A percentile compares a stretch with the other conserved stretches of the same genome.
Conservation (phyloP, 2,888 invertebrate species). For the Panzeria rudis region DNA sequence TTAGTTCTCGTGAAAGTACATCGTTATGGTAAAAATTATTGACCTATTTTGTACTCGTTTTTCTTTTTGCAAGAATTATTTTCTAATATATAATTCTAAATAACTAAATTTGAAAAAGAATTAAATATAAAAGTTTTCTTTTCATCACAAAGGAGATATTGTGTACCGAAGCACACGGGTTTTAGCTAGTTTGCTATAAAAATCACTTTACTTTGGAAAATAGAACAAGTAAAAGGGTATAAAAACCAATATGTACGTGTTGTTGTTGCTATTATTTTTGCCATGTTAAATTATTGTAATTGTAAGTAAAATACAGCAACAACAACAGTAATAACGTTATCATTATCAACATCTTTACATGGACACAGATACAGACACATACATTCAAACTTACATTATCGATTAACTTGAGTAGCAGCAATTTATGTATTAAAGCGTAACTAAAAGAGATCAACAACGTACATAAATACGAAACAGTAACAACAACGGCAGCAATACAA, state of each 20-base stretch:
- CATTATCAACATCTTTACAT: slow-evolving; percentile 48
- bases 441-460: slow-evolving; percentile 67
- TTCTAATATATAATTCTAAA: no score
- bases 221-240: slow-evolving; percentile 3
- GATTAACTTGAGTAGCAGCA: slow-evolving; percentile 63
- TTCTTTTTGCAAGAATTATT: no score
- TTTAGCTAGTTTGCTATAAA: no score
- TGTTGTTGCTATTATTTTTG: slow-evolving; percentile 14
- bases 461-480: neutral
- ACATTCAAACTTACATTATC: slow-evolving; percentile 50
- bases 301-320: slow-evolving; percentile 17
- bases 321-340: slow-evolving; percentile 46
- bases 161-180: no score
- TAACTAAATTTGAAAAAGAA: no score
- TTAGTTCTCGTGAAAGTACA: no score
- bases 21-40: no score
- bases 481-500: slow-evolving; percentile 5
- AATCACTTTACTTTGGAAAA: slow-evolving; percentile 30
- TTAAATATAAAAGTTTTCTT: no score
- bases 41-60: no score
- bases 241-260: slow-evolving; percentile 13
- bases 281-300: slow-evolving; percentile 22
- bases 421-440: slow-evolving; percentile 59
- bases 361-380: neutral
- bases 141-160: no score